Evolutionary conservation across 2,888 invertebrate species (phyloP).

Genomic region (Liopterus haemorrhoidalis): DNA sequence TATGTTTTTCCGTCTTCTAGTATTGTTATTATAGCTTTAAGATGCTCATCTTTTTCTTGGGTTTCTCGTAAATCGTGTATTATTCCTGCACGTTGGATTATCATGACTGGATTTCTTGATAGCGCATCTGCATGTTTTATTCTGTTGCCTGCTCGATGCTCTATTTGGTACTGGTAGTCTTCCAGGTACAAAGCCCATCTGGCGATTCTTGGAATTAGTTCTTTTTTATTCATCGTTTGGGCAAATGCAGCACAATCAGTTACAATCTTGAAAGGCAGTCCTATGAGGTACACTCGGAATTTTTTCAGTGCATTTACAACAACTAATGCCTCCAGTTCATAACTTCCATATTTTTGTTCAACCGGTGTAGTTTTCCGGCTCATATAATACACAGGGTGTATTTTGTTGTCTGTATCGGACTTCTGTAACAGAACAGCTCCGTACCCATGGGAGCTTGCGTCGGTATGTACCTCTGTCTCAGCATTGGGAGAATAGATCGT

Average conservation of each 20-base stretch:
- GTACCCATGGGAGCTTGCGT: slow-evolving; percentile 9
- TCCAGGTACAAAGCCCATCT: slow-evolving; percentile 22
- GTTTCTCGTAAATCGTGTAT: not conserved
- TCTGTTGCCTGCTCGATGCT: slow-evolving; percentile 20
- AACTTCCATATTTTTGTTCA: slow-evolving; percentile 12
- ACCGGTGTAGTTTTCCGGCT: slow-evolving; percentile 17
- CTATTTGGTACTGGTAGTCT: slow-evolving; percentile 24
- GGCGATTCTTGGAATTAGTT: slow-evolving; percentile 18
- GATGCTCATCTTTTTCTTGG: not conserved
- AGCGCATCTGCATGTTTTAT: slow-evolving; percentile 24
- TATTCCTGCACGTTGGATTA: not conserved
- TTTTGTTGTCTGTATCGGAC: no score
- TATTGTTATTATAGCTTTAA: no score
- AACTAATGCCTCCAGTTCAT: not conserved
- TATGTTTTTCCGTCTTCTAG: no score
- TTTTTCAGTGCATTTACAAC: no score
- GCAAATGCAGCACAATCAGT: slow-evolving; percentile 1
- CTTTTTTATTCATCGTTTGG: not conserved
- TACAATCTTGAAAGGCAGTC: not conserved
- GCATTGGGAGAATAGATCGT: slow-evolving; percentile 17
- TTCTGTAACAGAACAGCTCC: slow-evolving; percentile 17
- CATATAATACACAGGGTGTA: no score
- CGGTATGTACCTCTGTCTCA: slow-evolving; percentile 19
- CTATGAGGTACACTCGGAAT: slow-evolving; percentile 8
- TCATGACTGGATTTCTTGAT: not conserved